Base-by-base conservation (phyloP, 2,888 invertebrate genomes). In the Labia minor region DNA sequence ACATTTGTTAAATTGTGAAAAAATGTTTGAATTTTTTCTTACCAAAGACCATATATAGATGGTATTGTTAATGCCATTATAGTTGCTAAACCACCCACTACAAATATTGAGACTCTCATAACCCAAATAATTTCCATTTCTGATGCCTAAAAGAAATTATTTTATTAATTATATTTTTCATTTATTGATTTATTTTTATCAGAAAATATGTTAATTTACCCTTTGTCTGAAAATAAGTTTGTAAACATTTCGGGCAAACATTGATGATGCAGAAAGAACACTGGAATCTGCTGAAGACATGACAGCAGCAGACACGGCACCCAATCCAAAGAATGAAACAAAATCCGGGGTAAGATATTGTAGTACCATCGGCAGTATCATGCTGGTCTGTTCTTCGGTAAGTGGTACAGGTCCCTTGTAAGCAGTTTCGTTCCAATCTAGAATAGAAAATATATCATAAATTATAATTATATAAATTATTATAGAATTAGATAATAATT, bases 201-300 rank as follows among this genome's bases (percentile, higher is more conserved):
- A 67, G 14, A 63, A 8, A 20, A 26, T 63, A 61, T 49, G 21
- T 37, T 63, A 49, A 75, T 81, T 79, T 74, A 88, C 87, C 77
- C 89, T 87, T 79, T 95, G 95, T 67, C 98, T 83, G 81, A 99
- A 95, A 76, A 98, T 94, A 78, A 95, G 85, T 81, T 92, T 95
- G 85, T 98, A 98, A 72, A 99, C 92, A 79, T 99, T 99, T 77
- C 97, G 86, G 70, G 98, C 97, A 77, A 99, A 99, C 98, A 99
- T 98, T 21, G 97, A 95, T 72, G 95, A 94, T 1, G 98, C 98
- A 19, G 97, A 96, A 19, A 99, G 84, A 65, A 99, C 95, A 72
- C 97, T 97, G 66, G 98, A 98, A 79, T 99, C 98, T 0, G 98
- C 98, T 0, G 97, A 97, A 37, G 97, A 97, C 98, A 99, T 99